Evolutionary conservation across 1,140 invertebrate species (phyloP).

Genomic region (Parasteatoda tepidariorum): DNA sequence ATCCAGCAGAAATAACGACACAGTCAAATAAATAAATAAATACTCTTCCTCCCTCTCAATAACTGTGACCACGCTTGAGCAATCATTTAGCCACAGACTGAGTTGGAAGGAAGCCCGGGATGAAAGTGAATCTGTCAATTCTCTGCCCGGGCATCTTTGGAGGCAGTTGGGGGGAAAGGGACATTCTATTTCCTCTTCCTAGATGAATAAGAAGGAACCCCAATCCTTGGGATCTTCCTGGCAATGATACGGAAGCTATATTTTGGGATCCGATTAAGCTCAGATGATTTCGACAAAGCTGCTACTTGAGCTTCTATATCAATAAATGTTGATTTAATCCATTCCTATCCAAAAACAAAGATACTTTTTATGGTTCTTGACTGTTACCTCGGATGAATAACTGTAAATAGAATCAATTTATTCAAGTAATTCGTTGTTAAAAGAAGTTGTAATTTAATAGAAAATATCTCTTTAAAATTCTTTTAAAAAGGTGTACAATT

Average conservation of each 20-base stretch:
- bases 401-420: no score
- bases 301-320: no score
- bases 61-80: conserved; percentile 3
- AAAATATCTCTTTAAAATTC: no score
- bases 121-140: conserved; percentile 26
- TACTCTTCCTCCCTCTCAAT: not conserved
- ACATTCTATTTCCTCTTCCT: conserved; percentile 11
- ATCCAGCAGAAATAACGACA: no score
- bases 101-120: not conserved
- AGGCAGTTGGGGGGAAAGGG: not conserved
- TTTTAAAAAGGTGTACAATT: no score
- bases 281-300: conserved; percentile 14
- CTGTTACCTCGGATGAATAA: no score
- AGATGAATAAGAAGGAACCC: conserved; percentile 30
- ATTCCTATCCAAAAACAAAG: no score
- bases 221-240: not conserved
- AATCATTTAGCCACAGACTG: conserved; percentile 8
- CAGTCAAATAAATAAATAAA: no score
- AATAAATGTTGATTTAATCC: no score
- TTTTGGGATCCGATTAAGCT: conserved; percentile 12
- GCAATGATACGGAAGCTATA: conserved; percentile 3
- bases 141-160: not conserved
- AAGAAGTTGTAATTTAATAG: no score
- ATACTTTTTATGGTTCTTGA: no score
- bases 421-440: no score